Percentiles rank a stretch among this genome's conserved stretches.
phyloP scores from a whole-genome alignment of 2,797 vertebrate species.

The Spondyliosoma cantharus region DNA sequence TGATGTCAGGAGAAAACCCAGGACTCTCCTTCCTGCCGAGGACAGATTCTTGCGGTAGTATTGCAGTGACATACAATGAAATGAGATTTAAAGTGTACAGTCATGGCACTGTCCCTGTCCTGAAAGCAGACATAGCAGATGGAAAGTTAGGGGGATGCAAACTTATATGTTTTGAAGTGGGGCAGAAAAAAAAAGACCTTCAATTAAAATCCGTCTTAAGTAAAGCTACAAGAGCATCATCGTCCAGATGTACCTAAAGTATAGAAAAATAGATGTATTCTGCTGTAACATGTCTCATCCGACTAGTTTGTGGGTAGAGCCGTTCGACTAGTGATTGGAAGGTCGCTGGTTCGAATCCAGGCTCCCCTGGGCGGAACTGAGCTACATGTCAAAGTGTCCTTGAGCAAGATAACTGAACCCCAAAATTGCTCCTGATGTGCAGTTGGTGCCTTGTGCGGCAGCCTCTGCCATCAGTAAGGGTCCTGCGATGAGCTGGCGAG shows the following conservation, averaged over 20 bases:
- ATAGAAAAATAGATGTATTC: not conserved
- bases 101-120: not conserved
- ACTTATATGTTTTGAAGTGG: not conserved
- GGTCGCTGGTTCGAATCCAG: too few relatives aligned
- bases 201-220: not conserved
- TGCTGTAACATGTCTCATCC: not conserved
- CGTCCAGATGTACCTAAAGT: too few relatives aligned
- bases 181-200: not conserved
- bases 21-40: not conserved
- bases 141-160: slow-evolving; percentile 1
- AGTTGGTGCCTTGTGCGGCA: too few relatives aligned
- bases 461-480: too few relatives aligned
- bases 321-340: too few relatives aligned
- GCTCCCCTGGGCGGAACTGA: too few relatives aligned
- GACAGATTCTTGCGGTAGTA: not conserved
- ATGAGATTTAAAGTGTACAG: not conserved
- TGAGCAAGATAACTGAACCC: too few relatives aligned
- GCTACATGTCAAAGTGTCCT: too few relatives aligned
- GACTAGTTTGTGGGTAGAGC: too few relatives aligned
- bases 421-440: too few relatives aligned
- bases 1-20: slow-evolving; percentile 18
- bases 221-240: not conserved
- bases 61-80: not conserved
- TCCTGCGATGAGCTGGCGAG: too few relatives aligned
- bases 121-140: not conserved